phyloP scores from a whole-genome alignment of 2,888 invertebrate genomes.

The Mactromeris polynyma region DNA sequence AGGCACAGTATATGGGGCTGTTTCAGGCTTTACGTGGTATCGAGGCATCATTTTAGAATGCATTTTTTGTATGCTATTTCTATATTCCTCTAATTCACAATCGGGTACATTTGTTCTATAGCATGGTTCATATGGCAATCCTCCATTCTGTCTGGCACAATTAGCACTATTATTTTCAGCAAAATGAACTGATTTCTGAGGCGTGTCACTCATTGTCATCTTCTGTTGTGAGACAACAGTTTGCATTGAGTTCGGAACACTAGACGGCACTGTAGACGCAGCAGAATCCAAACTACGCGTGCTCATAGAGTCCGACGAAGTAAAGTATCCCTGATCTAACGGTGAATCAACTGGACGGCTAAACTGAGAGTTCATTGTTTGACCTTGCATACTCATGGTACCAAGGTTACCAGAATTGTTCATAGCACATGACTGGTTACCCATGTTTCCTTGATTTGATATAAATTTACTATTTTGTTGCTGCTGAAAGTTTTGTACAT shows the following conservation, averaged over 20 bases:
- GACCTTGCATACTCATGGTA: constrained; percentile 64
- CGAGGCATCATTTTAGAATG: constrained; percentile 82
- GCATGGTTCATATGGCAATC: constrained; percentile 69
- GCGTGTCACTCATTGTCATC: constrained; percentile 46
- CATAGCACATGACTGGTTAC: constrained; percentile 72
- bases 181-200: constrained; percentile 80
- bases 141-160: constrained; percentile 61
- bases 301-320: constrained; percentile 80
- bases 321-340: constrained; percentile 84
- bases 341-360: constrained; percentile 80
- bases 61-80: constrained; percentile 78
- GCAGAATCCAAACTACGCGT: constrained; percentile 79
- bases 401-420: constrained; percentile 65
- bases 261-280: constrained; percentile 69
- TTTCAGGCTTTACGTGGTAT: constrained; percentile 80
- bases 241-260: constrained; percentile 62
- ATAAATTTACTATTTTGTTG: constrained; percentile 67
- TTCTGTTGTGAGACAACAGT: constrained; percentile 49
- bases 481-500: constrained; percentile 82
- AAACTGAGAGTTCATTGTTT: constrained; percentile 69
- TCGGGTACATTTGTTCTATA: constrained; percentile 77
- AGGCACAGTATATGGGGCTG: constrained; percentile 83
- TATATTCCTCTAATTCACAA: constrained; percentile 80
- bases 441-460: constrained; percentile 68
- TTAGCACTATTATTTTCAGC: constrained; percentile 70